Evolutionary conservation across 2,888 invertebrate genomes (phyloP).

Genomic region (Eupsilia transversa): DNA sequence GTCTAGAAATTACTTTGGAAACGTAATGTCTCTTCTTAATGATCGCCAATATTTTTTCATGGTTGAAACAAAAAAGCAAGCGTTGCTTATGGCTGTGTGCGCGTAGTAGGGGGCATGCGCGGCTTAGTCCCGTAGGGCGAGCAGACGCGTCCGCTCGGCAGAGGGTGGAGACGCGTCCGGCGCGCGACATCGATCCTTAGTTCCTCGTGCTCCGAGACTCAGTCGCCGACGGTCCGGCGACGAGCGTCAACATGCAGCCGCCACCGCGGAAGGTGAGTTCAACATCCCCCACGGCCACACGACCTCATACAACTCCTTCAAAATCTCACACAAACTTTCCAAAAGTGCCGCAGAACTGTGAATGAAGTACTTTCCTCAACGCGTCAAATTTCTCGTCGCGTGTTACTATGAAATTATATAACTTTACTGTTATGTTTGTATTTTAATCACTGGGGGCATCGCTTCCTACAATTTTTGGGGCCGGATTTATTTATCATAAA

Average conservation of each 20-base stretch:
- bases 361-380: constrained; percentile 51
- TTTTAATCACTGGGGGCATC: constrained; percentile 42
- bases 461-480: constrained; percentile 17
- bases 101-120: constrained; percentile 71
- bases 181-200: constrained; percentile 75
- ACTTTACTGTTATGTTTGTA: constrained; percentile 64
- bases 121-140: constrained; percentile 58
- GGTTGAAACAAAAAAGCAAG: constrained; percentile 7
- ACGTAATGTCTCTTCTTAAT: not conserved
- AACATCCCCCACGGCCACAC: constrained; percentile 5
- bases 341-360: constrained; percentile 56
- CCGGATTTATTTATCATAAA: constrained; percentile 1
- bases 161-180: constrained; percentile 73
- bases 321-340: constrained; percentile 49
- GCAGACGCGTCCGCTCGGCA: constrained; percentile 68
- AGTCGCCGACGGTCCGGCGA: constrained; percentile 58
- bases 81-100: constrained; percentile 49
- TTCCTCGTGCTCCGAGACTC: constrained; percentile 44
- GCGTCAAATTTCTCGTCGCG: constrained; percentile 60
- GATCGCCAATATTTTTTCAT: not conserved
- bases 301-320: not conserved
- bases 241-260: constrained; percentile 92
- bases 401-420: constrained; percentile 65
- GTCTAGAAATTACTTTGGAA: not conserved
- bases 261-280: constrained; percentile 95